Conservation (phyloP, 2,113 vertebrate species). For the Pleuronectes platessa region DNA sequence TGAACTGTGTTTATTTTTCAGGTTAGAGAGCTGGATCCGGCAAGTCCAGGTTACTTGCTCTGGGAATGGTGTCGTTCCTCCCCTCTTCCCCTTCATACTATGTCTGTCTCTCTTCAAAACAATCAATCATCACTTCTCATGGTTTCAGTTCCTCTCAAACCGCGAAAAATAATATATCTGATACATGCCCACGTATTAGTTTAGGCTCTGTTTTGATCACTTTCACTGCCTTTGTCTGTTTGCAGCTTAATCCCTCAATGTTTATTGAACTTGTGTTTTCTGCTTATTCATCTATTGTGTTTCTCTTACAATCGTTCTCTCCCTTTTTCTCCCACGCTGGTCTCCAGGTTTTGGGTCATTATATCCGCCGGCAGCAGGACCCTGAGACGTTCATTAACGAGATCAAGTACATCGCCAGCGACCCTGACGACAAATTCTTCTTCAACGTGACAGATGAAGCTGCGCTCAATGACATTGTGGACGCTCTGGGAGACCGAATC, state of each 20-base stretch:
- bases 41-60: background rate
- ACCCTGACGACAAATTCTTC: conserved; percentile 93
- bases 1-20: conserved; percentile 12
- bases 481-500: conserved; percentile 93
- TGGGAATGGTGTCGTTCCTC: background rate
- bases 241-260: conserved; percentile 14
- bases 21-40: conserved; percentile 9
- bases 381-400: conserved; percentile 92
- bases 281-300: conserved; percentile 20
- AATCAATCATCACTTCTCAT: background rate
- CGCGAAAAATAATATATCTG: conserved; percentile 19
- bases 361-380: conserved; percentile 92
- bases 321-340: conserved; percentile 13
- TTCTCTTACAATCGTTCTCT: background rate
- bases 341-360: conserved; percentile 91
- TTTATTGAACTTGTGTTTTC: conserved; percentile 4
- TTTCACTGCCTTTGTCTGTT: background rate
- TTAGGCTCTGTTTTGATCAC: conserved; percentile 3
- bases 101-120: conserved; percentile 1
- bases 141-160: conserved; percentile 5
- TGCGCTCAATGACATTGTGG: conserved; percentile 94
- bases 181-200: conserved; percentile 26
- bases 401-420: conserved; percentile 93
- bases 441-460: conserved; percentile 97
- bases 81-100: background rate